Percentiles rank a stretch among this genome's conserved stretches.
These are phyloP conservation scores for Drosophila erecta DNA, from an alignment of 1,140 invertebrate genomes.

Conservation along the genomic window DNA sequence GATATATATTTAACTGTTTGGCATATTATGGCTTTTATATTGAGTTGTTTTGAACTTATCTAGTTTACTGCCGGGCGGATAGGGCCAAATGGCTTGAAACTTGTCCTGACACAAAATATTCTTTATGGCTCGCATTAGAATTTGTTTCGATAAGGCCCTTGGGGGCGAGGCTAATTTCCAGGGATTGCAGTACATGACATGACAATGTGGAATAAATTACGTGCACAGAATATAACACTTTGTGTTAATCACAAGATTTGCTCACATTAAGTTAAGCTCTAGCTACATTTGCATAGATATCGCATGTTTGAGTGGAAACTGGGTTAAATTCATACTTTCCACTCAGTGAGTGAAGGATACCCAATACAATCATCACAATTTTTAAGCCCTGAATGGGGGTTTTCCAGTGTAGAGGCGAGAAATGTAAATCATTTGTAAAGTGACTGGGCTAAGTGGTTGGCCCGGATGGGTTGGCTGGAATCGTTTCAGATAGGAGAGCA, in stretches of 20 bases:
- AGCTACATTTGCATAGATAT: no score
- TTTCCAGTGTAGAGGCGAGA: conserved; percentile 37
- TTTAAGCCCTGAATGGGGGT: neutral
- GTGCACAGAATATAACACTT: conserved; percentile 14
- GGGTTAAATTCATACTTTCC: no score
- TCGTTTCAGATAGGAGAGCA: conserved; percentile 57
- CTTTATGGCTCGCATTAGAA: conserved; percentile 61
- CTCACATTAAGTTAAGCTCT: no score
- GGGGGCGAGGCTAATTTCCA: conserved; percentile 42
- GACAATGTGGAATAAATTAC: conserved; percentile 75
- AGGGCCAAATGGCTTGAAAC: conserved; percentile 51
- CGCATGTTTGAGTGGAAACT: no score
- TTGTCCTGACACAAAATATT: conserved; percentile 33
- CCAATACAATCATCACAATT: no score
- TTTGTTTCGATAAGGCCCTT: conserved; percentile 45
- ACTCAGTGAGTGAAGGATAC: no score
- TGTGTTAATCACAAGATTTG: no score
- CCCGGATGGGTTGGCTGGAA: conserved; percentile 33
- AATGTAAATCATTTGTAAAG: conserved; percentile 80
- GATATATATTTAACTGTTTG: conserved; percentile 72
- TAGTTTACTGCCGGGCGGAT: conserved; percentile 71
- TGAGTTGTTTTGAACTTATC: conserved; percentile 83
- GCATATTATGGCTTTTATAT: conserved; percentile 82
- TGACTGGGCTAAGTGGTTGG: conserved; percentile 58
- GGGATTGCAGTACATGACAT: conserved; percentile 13